Evolutionary conservation across 2,113 vertebrate species (phyloP), one percentile per base, ranked within the genome.

Genomic region (Mixornis gularis): DNA sequence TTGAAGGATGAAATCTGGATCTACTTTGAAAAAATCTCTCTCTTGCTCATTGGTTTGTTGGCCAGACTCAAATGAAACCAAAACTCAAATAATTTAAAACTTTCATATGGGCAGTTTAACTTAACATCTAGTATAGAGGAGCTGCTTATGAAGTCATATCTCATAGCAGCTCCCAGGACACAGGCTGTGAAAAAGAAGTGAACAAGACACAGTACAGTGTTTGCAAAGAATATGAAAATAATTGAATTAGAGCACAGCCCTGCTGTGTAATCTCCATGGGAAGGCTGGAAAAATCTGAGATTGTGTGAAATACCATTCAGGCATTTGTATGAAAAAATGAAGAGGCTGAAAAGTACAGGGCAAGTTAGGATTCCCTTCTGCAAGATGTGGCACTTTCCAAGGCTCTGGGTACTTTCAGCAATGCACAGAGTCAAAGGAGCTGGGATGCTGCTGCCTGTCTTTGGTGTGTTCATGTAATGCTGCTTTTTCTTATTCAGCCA

Each of bases 1-100:
- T 87, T 87, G 52, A 88, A 79, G 62, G 44, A 63, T 71, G 34
- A 87, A 90, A 92, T 95, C 90, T 96, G 95, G 76, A 91, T 94
- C 34, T 85, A 65, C 56, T 93, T 92, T 95, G 86, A 71, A 93
- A 94, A 80, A 44, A 4, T n/a, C 43, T 69, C 58, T 65, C 51
- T 88, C 32, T 82, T 56, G 65, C 76, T 62, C 4, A 2, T 40
- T 91, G 70, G 76, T 41, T 92, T 78, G 64, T 58, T 79, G 58
- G 55, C 81, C 32, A 79, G 70, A 58, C 15, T 82, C 17, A 92
- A 93, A 76, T 51, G 46, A 94, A 94, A 46, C 40, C 85, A 84
- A 94, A 90, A 90, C 48, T 90, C 52, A 83, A 90, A 48, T 73
- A 51, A 85, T 87, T 71, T 59, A 60, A 13, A 65, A 38, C 18